phyloP scores from a whole-genome alignment of 1,140 invertebrate species.

The Drosophila grimshawi region DNA sequence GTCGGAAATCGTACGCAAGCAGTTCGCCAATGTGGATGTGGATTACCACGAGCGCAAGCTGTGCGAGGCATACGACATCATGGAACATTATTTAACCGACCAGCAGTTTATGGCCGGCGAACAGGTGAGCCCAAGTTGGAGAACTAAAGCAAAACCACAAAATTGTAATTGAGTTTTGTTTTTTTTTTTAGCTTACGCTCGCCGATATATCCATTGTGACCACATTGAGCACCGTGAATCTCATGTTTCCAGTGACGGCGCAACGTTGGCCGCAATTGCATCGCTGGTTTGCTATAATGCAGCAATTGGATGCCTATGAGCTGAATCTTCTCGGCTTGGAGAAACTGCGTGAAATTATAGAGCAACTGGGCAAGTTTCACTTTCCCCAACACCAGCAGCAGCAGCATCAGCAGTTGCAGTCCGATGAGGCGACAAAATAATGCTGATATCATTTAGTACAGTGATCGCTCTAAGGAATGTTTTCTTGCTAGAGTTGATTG shows the following conservation, averaged over 20 bases:
- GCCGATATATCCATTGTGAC: conserved; percentile 80
- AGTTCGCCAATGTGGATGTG: conserved; percentile 72
- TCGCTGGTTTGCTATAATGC: conserved; percentile 72
- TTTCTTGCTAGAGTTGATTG: too few species aligned
- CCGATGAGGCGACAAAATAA: too few species aligned
- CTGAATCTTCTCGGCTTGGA: conserved; percentile 65
- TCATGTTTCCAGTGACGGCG: conserved; percentile 76
- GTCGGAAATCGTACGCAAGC: conserved; percentile 77
- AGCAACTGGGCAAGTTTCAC: conserved; percentile 67
- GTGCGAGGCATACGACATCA: conserved; percentile 62
- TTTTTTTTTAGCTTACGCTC: conserved; percentile 73
- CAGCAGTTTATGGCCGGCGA: conserved; percentile 65
- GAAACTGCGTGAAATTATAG: conserved; percentile 61
- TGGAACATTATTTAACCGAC: conserved; percentile 64
- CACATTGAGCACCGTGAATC: conserved; percentile 82
- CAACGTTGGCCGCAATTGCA: conserved; percentile 65
- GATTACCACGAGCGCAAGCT: conserved; percentile 72
- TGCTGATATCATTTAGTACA: too few species aligned
- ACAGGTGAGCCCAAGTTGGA: conserved; percentile 40
- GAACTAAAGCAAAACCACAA: conserved; percentile 16
- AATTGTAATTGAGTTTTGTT: conserved; percentile 57
- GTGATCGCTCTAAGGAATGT: too few species aligned
- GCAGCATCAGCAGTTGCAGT: too few species aligned
- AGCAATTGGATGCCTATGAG: conserved; percentile 64
- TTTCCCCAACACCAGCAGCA: conserved; percentile 47